Conservation (phyloP, 2,888 invertebrate species). For the Amphipoea lucens region DNA sequence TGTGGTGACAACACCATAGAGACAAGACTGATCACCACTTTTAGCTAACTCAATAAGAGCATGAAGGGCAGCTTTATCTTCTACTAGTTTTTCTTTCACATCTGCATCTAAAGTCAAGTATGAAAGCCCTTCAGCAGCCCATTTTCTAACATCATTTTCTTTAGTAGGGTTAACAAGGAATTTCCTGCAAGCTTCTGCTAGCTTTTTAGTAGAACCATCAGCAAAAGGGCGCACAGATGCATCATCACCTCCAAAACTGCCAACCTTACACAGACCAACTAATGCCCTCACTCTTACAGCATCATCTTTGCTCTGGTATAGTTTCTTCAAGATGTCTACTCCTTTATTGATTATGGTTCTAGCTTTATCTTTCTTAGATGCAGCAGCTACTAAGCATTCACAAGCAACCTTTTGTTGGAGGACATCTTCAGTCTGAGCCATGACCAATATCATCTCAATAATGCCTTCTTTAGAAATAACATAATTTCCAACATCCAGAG, state of each 20-base stretch:
- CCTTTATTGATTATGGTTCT: slow-evolving; percentile 96
- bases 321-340: slow-evolving; percentile 96
- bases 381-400: slow-evolving; percentile 98
- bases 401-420: slow-evolving; percentile 98
- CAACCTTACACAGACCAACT: slow-evolving; percentile 98
- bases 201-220: slow-evolving; percentile 97
- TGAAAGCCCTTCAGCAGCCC: slow-evolving; percentile 99
- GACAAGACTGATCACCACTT: slow-evolving; percentile 95
- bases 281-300: slow-evolving; percentile 96
- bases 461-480: slow-evolving; percentile 96
- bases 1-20: slow-evolving; percentile 98
- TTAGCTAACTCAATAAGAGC: slow-evolving; percentile 97
- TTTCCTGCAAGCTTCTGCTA: slow-evolving; percentile 98
- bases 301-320: slow-evolving; percentile 97
- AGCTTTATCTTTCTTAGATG: slow-evolving; percentile 99
- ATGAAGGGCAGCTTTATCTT: slow-evolving; percentile 95
- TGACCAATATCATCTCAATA: slow-evolving; percentile 98
- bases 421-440: slow-evolving; percentile 98
- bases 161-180: slow-evolving; percentile 97
- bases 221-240: slow-evolving; percentile 98
- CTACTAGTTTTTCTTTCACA: slow-evolving; percentile 98
- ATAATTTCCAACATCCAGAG: slow-evolving; percentile 97
- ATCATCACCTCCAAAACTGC: slow-evolving; percentile 98
- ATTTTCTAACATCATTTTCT: slow-evolving; percentile 96
- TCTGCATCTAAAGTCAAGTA: slow-evolving; percentile 99